Conservation (phyloP, 2,888 invertebrate species). For the Lasioglossum marginatum region DNA sequence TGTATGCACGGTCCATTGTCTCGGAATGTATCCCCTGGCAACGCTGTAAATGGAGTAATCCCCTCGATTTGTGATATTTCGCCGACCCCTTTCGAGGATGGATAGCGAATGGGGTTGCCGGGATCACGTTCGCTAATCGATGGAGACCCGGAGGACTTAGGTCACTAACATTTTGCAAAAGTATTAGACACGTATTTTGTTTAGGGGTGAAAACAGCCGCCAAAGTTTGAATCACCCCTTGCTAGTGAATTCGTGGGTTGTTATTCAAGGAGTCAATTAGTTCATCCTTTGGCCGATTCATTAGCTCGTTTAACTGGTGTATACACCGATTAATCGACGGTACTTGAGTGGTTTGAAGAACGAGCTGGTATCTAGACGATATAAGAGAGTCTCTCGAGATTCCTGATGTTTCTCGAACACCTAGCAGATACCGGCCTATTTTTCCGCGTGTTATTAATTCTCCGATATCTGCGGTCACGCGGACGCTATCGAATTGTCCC, state of each 20-base stretch:
- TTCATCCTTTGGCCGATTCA: background rate
- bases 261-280: background rate
- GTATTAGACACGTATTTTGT: background rate
- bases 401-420: background rate
- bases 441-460: slow-evolving; percentile 56
- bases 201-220: background rate
- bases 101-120: background rate
- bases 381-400: background rate
- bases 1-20: slow-evolving; percentile 50
- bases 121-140: background rate
- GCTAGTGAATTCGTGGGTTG: background rate
- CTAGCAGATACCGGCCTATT: slow-evolving; percentile 24
- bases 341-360: background rate
- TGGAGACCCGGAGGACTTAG: background rate
- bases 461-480: slow-evolving; percentile 35
- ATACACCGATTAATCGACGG: background rate
- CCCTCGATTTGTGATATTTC: slow-evolving; percentile 31
- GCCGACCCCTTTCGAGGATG: background rate
- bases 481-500: slow-evolving; percentile 34
- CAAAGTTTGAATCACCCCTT: background rate
- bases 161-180: background rate
- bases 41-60: slow-evolving; percentile 25
- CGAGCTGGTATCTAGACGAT: background rate
- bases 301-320: background rate
- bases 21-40: slow-evolving; percentile 15